phyloP scores from a whole-genome alignment of 1,140 invertebrate species.

The Sinonovacula constricta region DNA sequence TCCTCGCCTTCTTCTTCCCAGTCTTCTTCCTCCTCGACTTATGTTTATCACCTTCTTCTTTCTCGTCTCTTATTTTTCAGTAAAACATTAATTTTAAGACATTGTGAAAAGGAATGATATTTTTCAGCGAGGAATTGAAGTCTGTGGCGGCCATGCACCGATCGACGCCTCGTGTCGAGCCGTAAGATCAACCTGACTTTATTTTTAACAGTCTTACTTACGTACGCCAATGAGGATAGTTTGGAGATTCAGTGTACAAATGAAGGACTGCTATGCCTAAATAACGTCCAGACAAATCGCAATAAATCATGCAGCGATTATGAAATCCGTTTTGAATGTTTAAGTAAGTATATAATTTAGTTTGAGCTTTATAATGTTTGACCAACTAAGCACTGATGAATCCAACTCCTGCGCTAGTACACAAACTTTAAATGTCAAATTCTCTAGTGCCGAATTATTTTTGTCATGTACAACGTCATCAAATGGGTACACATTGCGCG shows the following conservation, averaged over 20 bases:
- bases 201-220: conserved; percentile 8
- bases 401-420: too few species aligned
- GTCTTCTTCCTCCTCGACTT: too few species aligned
- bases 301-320: conserved; percentile 22
- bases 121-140: conserved; percentile 25
- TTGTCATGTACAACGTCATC: too few species aligned
- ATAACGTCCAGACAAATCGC: not conserved
- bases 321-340: conserved; percentile 28
- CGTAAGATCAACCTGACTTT: not conserved
- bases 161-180: conserved; percentile 15
- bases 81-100: not conserved
- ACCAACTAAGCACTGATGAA: too few species aligned
- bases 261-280: not conserved
- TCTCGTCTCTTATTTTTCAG: not conserved
- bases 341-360: conserved; percentile 37
- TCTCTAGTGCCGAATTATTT: too few species aligned
- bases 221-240: not conserved
- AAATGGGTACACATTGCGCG: too few species aligned
- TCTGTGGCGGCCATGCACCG: conserved; percentile 15
- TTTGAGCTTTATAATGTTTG: too few species aligned
- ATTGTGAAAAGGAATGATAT: not conserved
- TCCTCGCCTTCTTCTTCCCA: too few species aligned
- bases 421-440: too few species aligned
- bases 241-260: conserved; percentile 10
- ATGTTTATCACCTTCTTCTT: not conserved